Evolutionary conservation across 2,113 vertebrate genomes (phyloP).

Genomic region (Charadrius vociferus): DNA sequence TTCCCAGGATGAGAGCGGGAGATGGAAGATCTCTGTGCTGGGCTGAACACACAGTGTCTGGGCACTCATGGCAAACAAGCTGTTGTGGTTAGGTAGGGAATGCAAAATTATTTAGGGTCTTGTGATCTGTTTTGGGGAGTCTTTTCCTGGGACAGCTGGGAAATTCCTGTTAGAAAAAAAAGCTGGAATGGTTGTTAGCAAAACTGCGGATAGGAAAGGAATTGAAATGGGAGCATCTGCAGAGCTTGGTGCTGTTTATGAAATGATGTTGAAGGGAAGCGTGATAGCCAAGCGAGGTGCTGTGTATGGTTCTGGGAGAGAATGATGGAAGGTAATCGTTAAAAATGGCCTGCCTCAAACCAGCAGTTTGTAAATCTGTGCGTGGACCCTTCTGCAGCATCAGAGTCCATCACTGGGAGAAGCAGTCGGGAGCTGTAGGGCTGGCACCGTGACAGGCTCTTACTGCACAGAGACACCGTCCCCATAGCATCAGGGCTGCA

Average conservation of each 20-base stretch:
- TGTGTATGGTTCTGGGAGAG: neutral
- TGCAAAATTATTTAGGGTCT: neutral
- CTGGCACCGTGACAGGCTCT: neutral
- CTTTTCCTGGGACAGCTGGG: neutral
- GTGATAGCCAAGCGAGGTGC: neutral
- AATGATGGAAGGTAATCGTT: too few species aligned
- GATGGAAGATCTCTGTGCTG: neutral
- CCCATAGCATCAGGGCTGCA: neutral
- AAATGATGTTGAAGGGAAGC: neutral
- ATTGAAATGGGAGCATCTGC: neutral
- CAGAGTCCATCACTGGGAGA: neutral
- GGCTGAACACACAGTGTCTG: neutral
- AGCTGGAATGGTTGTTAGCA: neutral
- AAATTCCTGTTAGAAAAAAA: neutral
- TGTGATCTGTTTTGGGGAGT: neutral
- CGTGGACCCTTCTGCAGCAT: neutral
- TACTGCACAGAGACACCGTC: neutral
- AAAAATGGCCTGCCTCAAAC: neutral
- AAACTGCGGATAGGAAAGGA: neutral
- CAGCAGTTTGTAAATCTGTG: neutral
- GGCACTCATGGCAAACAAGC: neutral
- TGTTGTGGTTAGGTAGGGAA: neutral
- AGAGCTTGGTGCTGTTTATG: neutral
- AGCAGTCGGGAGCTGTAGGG: neutral
- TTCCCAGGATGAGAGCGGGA: neutral